Evolutionary conservation across 2,113 vertebrate species (phyloP).

Genomic region (Setophaga kirtlandii): DNA sequence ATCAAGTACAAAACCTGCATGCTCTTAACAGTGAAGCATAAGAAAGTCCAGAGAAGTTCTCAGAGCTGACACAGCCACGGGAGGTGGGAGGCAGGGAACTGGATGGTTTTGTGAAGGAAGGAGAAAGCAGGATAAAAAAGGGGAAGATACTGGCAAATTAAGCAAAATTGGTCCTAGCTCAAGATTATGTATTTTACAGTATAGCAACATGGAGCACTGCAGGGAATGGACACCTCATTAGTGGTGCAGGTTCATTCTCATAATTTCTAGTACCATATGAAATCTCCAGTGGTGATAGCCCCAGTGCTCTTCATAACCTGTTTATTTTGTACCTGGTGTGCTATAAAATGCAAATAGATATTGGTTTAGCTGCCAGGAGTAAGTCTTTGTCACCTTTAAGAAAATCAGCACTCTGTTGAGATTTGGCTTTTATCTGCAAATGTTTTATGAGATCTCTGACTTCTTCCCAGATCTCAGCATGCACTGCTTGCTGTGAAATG

Average conservation of each 20-base stretch:
- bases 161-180: neutral
- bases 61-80: neutral
- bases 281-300: neutral
- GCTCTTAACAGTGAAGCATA: neutral
- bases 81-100: neutral
- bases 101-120: neutral
- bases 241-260: neutral
- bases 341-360: neutral
- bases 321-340: neutral
- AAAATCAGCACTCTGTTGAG: neutral
- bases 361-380: neutral
- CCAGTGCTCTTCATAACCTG: neutral
- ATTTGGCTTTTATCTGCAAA: slow-evolving; percentile 6
- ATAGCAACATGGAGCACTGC: neutral
- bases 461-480: neutral
- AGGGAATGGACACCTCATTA: neutral
- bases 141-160: neutral
- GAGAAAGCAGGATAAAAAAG: neutral
- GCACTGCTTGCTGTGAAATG: neutral
- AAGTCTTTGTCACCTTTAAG: neutral
- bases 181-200: neutral
- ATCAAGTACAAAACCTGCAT: neutral
- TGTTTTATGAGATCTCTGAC: neutral
- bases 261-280: neutral
- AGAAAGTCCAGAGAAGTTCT: neutral